A percentile compares a stretch with the other conserved stretches of the same genome.
Evolutionary conservation across 2,888 invertebrate genomes (phyloP).

Genomic region (Cartodere bifasciata): DNA sequence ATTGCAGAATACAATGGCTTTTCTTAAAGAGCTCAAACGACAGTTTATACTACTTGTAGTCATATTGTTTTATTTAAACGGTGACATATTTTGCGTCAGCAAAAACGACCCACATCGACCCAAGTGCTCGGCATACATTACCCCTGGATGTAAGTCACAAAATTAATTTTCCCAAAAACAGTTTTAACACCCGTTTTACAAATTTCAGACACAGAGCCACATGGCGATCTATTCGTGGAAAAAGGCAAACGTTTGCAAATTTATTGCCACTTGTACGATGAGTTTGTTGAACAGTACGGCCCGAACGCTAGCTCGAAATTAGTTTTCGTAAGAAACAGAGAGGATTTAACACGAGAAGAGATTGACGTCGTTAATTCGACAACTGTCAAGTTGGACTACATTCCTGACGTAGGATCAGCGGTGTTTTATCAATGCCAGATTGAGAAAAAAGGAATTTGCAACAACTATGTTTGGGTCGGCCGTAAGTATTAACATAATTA

Average conservation of each 20-base stretch:
- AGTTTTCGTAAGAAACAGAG: slow-evolving; percentile 34
- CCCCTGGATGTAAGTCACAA: too few species aligned
- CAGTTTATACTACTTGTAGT: too few species aligned
- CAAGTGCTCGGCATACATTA: too few species aligned
- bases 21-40: too few species aligned
- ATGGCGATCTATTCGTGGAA: slow-evolving; percentile 36
- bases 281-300: slow-evolving; percentile 34
- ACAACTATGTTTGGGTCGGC: slow-evolving; percentile 43
- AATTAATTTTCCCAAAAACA: not conserved
- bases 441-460: slow-evolving; percentile 34
- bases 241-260: slow-evolving; percentile 51
- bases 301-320: slow-evolving; percentile 39
- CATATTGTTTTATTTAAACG: too few species aligned
- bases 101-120: too few species aligned
- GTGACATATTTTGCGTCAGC: too few species aligned
- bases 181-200: not conserved
- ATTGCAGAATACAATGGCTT: too few species aligned
- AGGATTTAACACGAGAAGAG: slow-evolving; percentile 33
- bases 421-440: slow-evolving; percentile 38
- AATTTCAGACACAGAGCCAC: slow-evolving; percentile 29
- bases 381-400: slow-evolving; percentile 44
- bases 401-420: slow-evolving; percentile 38
- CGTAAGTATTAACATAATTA: slow-evolving; percentile 34
- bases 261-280: slow-evolving; percentile 46
- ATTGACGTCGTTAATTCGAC: slow-evolving; percentile 48